Evolutionary conservation across 2,113 vertebrate genomes (phyloP), one percentile per base, ranked within the genome.

Genomic region (Heteronetta atricapilla): DNA sequence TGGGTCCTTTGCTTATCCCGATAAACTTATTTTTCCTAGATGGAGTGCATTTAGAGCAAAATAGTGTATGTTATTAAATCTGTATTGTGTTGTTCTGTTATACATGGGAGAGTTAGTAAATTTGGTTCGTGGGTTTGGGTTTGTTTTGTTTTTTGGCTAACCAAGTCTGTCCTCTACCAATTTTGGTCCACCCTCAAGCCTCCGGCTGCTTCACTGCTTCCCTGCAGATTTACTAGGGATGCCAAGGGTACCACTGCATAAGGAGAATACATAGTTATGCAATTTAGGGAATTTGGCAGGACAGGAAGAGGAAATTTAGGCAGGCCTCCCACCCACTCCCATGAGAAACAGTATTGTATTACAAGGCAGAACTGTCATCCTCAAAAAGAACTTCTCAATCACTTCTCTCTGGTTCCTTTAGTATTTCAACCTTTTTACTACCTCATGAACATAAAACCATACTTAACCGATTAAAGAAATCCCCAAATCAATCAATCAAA

Each of bases 101-200:
- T 95, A 94, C 96, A 95, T 91, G 96, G 93, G 95, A 97, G 96
- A 96, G 90, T 97, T 97, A 96, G 97, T 92, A 97, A 96, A 97
- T 93, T 79, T 84, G 55, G 56, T 81, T 83, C 8, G 34, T 84
- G 90, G 94, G 56, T 93, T 95, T 89, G 60, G 18, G n/a, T 84
- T 95, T 95, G 66, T 89, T 95, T 95, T 91, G 73, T 8, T 94
- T 93, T 91, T 92, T 94, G 84, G 81, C 78, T 93, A 91, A 95
- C 87, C 87, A 92, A 75, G 80, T 78, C 90, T 90, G 68, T 72
- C 89, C 50, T 89, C 84, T 77, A 94, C 93, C 80, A 90, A 58
- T 96, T 95, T 96, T 95, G 90, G 88, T 94, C 76, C 69, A 88
- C 86, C 94, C 89, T 96, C 94, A 96, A 95, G 82, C 44, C 90